Conservation (phyloP, 2,888 invertebrate species). For the Caenorhabditis sp. region DNA sequence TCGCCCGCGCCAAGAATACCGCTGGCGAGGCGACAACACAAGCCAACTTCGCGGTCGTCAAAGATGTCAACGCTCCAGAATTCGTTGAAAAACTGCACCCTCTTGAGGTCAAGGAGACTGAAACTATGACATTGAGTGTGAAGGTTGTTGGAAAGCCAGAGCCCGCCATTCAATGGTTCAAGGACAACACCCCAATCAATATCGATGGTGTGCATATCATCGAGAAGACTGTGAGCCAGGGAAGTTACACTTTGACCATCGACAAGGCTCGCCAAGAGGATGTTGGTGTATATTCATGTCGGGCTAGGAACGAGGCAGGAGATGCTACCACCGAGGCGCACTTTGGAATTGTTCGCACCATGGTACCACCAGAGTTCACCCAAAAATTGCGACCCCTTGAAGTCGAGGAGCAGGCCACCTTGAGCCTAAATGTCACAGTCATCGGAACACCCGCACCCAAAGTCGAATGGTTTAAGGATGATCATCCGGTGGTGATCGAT, state of each 20-base stretch:
- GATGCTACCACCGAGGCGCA: slow-evolving; percentile 67
- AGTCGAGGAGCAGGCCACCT: slow-evolving; percentile 79
- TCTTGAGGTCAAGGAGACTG: slow-evolving; percentile 81
- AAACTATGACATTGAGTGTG: slow-evolving; percentile 31
- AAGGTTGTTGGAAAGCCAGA: slow-evolving; percentile 47
- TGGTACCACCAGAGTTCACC: slow-evolving; percentile 79
- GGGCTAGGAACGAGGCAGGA: slow-evolving; percentile 55
- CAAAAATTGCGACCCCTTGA: slow-evolving; percentile 80
- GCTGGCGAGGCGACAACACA: slow-evolving; percentile 58
- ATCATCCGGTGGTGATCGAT: slow-evolving; percentile 56
- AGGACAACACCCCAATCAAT: slow-evolving; percentile 76
- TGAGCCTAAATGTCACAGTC: slow-evolving; percentile 43
- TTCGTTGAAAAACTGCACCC: slow-evolving; percentile 81
- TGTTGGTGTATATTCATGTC: slow-evolving; percentile 50
- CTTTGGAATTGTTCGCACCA: slow-evolving; percentile 42
- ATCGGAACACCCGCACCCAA: slow-evolving; percentile 75
- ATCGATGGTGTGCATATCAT: slow-evolving; percentile 74
- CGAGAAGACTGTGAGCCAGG: slow-evolving; percentile 75
- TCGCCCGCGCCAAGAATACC: slow-evolving; percentile 93
- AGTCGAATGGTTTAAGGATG: slow-evolving; percentile 91
- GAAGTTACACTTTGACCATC: slow-evolving; percentile 71
- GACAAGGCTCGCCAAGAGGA: slow-evolving; percentile 46
- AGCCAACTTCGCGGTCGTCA: slow-evolving; percentile 53
- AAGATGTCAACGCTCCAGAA: slow-evolving; percentile 76
- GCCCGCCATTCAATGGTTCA: slow-evolving; percentile 89